Base-by-base conservation (phyloP, 2,888 invertebrate species). In the Trilocha varians region DNA sequence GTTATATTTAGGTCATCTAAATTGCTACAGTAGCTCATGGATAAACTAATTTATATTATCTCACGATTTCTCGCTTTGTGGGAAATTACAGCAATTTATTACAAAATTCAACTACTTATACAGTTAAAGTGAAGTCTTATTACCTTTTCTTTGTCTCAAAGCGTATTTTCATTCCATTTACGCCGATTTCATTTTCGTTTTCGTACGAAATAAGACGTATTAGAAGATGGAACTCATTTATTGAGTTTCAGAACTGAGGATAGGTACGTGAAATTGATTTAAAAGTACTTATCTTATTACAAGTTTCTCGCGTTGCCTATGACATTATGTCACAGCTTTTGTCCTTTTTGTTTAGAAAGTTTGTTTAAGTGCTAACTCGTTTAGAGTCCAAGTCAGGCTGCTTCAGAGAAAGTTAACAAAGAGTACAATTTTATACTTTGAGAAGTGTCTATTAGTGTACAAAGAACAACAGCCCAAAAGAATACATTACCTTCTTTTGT, bases 261-360 rank as follows among this genome's bases (percentile, higher is more conserved):
- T 41, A 51, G 50, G 49, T 52, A 49, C 52, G 57, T 55, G 55
- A 59, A 55, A 60, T 56, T 54, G 55, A 64, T 62, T 62, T 45
- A 53, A 45, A 65, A 63, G 56, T 57, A 53, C 41, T 41, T 50
- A 57, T 64, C 64, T 66, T 66, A 65, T 63, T 67, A 62, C 65
- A 70, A 65, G 58, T 69, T 66, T 58, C 42, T 52, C 58, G 59
- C 57, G 57, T 59, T 62, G 61, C 52, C 61, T 57, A 59, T 67
- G 59, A 62, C 57, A 46, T 55, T 58, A 55, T 54, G 50, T 45
- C 50, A 55, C 44, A 54, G 56, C 56, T 59, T 60, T 60, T 53
- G 56, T 57, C 48, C 48, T 50, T 59, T 62, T 57, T 52, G 51
- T 56, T 54, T 56, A 43, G 48, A 58, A 61, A 59, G 57, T 65